Percentiles rank a stretch among this genome's conserved stretches.
Conservation (phyloP, 2,113 vertebrate species). For the Perognathus longimembris region DNA sequence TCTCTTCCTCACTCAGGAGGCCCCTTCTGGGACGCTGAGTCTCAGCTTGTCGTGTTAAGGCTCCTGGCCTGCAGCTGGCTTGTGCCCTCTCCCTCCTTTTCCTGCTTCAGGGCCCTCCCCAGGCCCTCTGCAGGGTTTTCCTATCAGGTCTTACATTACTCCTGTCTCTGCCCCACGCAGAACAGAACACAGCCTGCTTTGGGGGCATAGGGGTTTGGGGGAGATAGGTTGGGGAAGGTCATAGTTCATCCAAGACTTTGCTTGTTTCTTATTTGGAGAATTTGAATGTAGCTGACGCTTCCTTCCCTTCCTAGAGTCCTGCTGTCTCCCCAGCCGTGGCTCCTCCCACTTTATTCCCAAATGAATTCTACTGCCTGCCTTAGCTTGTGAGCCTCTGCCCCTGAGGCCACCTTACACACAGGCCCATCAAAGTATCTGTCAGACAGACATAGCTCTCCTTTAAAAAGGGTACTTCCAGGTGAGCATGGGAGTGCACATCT, state of each 20-base stretch:
- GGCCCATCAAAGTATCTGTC: neutral
- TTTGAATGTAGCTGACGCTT: neutral
- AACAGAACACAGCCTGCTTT: neutral
- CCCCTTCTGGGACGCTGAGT: neutral
- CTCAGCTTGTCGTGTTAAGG: neutral
- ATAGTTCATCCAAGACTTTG: neutral
- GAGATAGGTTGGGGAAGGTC: neutral
- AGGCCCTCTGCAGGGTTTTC: neutral
- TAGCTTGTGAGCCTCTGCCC: neutral
- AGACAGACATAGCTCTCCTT: neutral
- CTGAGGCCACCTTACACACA: neutral
- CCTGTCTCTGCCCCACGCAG: neutral
- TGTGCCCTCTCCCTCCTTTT: neutral
- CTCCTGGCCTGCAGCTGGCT: neutral
- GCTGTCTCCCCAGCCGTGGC: neutral
- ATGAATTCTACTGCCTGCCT: neutral
- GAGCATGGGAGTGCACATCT: too few relatives aligned
- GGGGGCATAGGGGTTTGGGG: neutral
- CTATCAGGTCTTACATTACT: neutral
- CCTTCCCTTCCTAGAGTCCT: neutral
- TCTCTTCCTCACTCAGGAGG: neutral
- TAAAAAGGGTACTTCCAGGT: neutral
- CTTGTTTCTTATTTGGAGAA: neutral
- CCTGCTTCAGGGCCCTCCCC: neutral
- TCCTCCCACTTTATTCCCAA: neutral